Conservation (phyloP, 2,113 vertebrate species). For the Malurus cyaneus region DNA sequence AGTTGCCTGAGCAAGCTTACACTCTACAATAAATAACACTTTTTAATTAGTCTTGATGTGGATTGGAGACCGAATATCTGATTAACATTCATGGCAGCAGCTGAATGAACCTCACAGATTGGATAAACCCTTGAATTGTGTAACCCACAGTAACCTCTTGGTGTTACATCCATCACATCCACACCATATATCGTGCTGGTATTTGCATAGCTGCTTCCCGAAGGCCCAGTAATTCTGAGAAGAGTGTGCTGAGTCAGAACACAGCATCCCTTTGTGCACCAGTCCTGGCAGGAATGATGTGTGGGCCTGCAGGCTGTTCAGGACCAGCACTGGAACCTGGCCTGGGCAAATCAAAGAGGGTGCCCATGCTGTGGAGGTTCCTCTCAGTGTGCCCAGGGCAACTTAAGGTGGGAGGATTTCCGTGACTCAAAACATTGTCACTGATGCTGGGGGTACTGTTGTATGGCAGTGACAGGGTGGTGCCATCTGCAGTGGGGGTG, state of each 20-base stretch:
- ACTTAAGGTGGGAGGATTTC: background rate
- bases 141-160: background rate
- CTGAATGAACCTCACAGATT: background rate
- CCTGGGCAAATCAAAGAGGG: background rate
- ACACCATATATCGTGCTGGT: background rate
- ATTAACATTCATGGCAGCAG: background rate
- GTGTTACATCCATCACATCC: background rate
- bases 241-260: background rate
- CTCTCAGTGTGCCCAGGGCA: background rate
- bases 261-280: background rate
- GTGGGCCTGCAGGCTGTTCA: background rate
- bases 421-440: fast-evolving
- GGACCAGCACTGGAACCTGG: background rate
- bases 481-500: background rate
- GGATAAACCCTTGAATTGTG: background rate
- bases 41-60: slow-evolving; percentile 4
- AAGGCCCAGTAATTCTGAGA: background rate
- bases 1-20: slow-evolving; percentile 5
- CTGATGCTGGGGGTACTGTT: background rate
- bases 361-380: background rate
- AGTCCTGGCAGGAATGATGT: background rate
- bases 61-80: background rate
- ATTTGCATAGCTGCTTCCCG: background rate
- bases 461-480: background rate
- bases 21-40: slow-evolving; percentile 2